Evolutionary conservation across 2,888 invertebrate species (phyloP).

Genomic region (Seira sanloemensis): DNA sequence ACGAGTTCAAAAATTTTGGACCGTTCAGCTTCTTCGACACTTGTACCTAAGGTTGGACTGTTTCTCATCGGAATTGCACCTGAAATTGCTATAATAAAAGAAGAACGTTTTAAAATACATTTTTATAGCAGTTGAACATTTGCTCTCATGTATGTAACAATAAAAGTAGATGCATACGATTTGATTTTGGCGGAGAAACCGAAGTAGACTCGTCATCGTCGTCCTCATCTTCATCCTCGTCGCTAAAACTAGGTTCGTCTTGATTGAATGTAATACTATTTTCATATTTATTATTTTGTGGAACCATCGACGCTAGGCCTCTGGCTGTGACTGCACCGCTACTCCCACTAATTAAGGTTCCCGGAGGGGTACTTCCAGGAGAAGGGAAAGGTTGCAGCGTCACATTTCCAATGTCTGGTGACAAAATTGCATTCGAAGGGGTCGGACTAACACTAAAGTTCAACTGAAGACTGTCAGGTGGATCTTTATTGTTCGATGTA

Average conservation of each 20-base stretch:
- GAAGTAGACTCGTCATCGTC: conserved; percentile 82
- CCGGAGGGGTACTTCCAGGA: background rate
- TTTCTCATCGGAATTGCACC: conserved; percentile 58
- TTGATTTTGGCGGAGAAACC: conserved; percentile 34
- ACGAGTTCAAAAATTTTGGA: conserved; percentile 70
- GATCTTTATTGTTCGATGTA: conserved; percentile 22
- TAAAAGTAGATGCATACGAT: conserved; percentile 11
- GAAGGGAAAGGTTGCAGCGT: conserved; percentile 34
- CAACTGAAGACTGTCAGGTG: conserved; percentile 32
- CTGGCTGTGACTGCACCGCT: background rate
- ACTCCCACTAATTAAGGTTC: background rate
- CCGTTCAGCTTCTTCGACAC: conserved; percentile 69
- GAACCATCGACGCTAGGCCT: conserved; percentile 31
- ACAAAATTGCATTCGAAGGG: conserved; percentile 18
- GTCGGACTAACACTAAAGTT: conserved; percentile 26
- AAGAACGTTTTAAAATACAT: conserved; percentile 3
- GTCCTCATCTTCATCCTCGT: conserved; percentile 89
- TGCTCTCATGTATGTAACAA: background rate
- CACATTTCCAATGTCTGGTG: conserved; percentile 32
- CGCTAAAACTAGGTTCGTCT: conserved; percentile 87
- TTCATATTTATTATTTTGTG: conserved; percentile 43
- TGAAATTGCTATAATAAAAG: conserved; percentile 20
- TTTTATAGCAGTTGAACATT: background rate
- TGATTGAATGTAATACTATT: conserved; percentile 39
- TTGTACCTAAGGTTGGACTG: conserved; percentile 68